Evolutionary conservation across 2,113 vertebrate genomes (phyloP), one percentile per base, ranked within the genome.

Genomic region (Callorhinus ursinus): DNA sequence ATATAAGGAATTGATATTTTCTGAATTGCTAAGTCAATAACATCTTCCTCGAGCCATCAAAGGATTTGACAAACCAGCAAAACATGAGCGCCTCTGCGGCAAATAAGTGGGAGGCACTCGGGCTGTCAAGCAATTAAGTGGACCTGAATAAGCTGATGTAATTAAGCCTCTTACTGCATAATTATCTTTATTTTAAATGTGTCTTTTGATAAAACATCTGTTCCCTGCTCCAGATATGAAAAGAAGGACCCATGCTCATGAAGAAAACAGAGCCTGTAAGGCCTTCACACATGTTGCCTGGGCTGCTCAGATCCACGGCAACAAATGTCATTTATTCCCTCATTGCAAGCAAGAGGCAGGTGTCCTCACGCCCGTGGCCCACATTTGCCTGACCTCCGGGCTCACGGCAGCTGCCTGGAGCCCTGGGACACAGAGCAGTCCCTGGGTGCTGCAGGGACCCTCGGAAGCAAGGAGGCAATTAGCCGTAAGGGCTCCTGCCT

Each of bases 191-290:
- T 98, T 99, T 99, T 98, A 98, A 99, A 99, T 98, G 98, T 99
- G 98, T 98, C 98, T 99, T 99, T 99, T 99, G 98, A 99, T 99
- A 98, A 98, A 99, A 99, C 99, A 99, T 99, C 99, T 99, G 99
- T 99, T 99, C 98, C 98, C 96, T 98, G 97, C 98, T 99, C 98
- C 97, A 98, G 97, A 99, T 99, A 98, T 99, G 97, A 99, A 99
- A 99, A 99, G 98, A 98, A 98, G 98, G 90, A 98, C 90, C 96
- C 97, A 36, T 80, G 93, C 97, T 96, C 95, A 96, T 9, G 95
- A 98, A 97, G 97, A 97, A 98, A 98, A 98, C 97, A 96, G 97
- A 97, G 97, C 92, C 98, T 84, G 49, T 53, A 91, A 98, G 98
- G 96, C 97, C 80, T 88, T 98, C 93, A 69, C 97, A 98, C 98